phyloP scores from a whole-genome alignment of 2,888 invertebrate genomes.

The Drosophila subquinaria region DNA sequence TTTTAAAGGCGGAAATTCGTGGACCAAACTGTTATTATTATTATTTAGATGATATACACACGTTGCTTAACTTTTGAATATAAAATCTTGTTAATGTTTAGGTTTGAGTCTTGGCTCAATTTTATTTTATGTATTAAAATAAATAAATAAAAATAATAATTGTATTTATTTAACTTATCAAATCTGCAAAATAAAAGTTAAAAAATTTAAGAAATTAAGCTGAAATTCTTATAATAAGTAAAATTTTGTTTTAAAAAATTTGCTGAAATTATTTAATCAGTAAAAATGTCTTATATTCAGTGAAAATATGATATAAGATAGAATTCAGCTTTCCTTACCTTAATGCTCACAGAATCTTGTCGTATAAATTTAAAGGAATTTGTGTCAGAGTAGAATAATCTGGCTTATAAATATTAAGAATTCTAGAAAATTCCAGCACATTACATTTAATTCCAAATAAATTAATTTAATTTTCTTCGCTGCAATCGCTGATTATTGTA shows the following conservation, averaged over 20 bases:
- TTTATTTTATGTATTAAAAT: not conserved
- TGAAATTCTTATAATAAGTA: no score
- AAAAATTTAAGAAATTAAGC: no score
- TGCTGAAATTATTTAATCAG: no score
- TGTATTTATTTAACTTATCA: no score
- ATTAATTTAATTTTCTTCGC: conserved; percentile 16
- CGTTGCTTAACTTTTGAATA: not conserved
- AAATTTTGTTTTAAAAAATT: no score
- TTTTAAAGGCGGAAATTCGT: not conserved
- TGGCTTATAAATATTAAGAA: not conserved
- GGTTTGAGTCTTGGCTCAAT: no score
- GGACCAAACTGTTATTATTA: not conserved
- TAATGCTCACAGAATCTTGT: not conserved
- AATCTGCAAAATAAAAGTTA: no score
- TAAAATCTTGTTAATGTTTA: not conserved
- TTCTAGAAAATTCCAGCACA: not conserved
- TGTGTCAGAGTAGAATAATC: not conserved
- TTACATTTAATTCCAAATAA: not conserved
- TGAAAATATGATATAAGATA: no score
- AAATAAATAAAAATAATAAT: no score
- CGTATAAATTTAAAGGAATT: not conserved
- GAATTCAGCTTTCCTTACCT: not conserved
- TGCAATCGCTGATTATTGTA: conserved; percentile 23
- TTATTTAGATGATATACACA: not conserved
- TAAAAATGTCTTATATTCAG: no score